These are phyloP conservation scores for Pollenia labialis DNA, from an alignment of 2,888 invertebrate species.

Conservation along the genomic window DNA sequence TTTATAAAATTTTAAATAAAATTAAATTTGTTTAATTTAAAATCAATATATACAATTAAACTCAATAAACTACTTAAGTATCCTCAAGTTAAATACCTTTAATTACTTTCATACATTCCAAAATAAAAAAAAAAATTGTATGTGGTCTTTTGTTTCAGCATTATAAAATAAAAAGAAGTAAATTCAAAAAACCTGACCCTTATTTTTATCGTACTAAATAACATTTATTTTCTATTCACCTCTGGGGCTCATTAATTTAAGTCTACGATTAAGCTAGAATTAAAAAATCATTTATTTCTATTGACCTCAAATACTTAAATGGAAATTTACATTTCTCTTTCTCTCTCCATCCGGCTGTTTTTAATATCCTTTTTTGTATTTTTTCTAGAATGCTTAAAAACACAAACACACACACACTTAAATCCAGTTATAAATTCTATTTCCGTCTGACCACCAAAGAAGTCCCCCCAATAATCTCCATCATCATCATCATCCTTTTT, in stretches of 20 bases:
- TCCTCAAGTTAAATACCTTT: not conserved
- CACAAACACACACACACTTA: conserved; percentile 8
- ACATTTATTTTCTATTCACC: conserved; percentile 24
- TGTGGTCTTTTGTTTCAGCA: not conserved
- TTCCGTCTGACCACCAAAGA: conserved; percentile 40
- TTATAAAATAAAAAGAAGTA: not conserved
- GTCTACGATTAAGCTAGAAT: conserved; percentile 49
- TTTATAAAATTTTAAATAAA: too few species aligned
- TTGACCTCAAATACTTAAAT: conserved; percentile 64
- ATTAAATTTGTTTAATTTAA: too few species aligned
- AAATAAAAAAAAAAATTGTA: not conserved
- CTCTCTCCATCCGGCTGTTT: not conserved
- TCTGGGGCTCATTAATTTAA: conserved; percentile 28
- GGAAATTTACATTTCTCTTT: conserved; percentile 34
- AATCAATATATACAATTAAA: too few species aligned
- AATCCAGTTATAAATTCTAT: conserved; percentile 56
- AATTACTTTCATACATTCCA: too few species aligned
- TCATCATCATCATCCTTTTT: not conserved
- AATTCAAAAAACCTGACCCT: not conserved
- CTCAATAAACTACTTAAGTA: too few species aligned
- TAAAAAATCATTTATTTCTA: conserved; percentile 70
- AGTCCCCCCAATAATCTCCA: not conserved
- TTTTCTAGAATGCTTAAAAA: not conserved
- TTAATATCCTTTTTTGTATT: conserved; percentile 3
- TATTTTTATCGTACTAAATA: not conserved